phyloP scores from a whole-genome alignment of 2,113 vertebrate species.

The Halichoeres trimaculatus region DNA sequence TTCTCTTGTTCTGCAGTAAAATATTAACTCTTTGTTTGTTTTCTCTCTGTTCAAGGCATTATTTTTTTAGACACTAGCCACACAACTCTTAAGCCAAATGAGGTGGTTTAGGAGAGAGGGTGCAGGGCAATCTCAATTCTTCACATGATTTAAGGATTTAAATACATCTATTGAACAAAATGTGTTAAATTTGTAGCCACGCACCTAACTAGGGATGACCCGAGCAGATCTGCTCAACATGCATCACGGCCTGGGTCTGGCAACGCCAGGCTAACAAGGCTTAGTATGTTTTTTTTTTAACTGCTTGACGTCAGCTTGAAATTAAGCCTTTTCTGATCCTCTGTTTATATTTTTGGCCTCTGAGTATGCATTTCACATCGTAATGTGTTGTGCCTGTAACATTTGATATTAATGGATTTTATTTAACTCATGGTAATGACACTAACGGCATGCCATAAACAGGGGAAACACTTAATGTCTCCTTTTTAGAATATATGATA shows the following conservation, averaged over 20 bases:
- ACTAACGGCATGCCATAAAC: background rate
- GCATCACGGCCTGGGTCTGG: background rate
- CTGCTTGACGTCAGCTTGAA: background rate
- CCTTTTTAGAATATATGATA: background rate
- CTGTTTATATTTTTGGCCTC: slow-evolving; percentile 43
- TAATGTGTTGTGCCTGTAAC: background rate
- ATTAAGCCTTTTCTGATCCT: slow-evolving; percentile 38
- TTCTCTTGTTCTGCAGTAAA: slow-evolving; percentile 94
- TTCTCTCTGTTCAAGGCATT: slow-evolving; percentile 89
- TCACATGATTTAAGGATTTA: slow-evolving; percentile 35
- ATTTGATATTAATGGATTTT: background rate
- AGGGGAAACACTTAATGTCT: background rate
- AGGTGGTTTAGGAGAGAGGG: slow-evolving; percentile 27
- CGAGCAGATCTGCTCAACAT: slow-evolving; percentile 12
- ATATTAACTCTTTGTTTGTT: slow-evolving; percentile 89
- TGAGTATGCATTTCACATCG: background rate
- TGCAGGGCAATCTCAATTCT: slow-evolving; percentile 32
- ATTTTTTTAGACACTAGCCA: slow-evolving; percentile 65
- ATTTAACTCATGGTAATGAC: background rate
- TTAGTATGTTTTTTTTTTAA: background rate
- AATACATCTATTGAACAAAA: slow-evolving; percentile 6
- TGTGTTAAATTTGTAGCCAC: slow-evolving; percentile 36
- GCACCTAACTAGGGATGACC: slow-evolving; percentile 44
- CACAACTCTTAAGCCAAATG: slow-evolving; percentile 39
- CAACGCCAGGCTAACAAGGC: background rate